Base-by-base conservation (phyloP, 2,888 invertebrate species). In the Thymelicus sylvestris region DNA sequence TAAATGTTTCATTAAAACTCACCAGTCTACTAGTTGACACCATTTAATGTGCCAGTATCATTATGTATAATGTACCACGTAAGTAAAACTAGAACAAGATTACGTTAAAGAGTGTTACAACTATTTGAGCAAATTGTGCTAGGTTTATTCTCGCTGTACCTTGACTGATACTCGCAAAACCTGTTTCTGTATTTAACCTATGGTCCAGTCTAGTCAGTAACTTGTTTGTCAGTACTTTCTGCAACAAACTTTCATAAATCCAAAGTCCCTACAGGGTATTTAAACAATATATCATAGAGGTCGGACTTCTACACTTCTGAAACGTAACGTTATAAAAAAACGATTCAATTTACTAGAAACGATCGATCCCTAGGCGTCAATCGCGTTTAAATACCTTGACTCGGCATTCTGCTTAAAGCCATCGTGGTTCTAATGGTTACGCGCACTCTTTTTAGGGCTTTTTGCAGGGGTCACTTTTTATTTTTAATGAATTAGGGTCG, bases 311-410 rank as follows among this genome's bases (percentile, higher is more conserved):
- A 57, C 31, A 31, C 8, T 15, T 15, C 31, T 31, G 31, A 31
- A 31, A 31, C 57, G 31, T 2, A 7, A 38, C 1, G 12, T 41
- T 31, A 41, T 44, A 44, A 31, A 57, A 31, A 57, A 13, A 6
- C 12, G 57, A 47, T 55, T 41, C 64, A 50, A 65, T 60, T 65
- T 65, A 65, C 50, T 41, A 39, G 60, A 69, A 68, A 48, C 47
- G 55, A 65, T 65, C 15, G 38, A 66, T 55, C 19, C 31, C 83
- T 77, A 84, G 89, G 90, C 89, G 90, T 89, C 88, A 80, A 79
- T 83, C 80, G 77, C 88, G 84, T 83, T 91, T 89, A 91, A 88
- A 78, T 86, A 73, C 76, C 85, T 91, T 93, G 93, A 92, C 91
- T 93, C 92, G 92, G 92, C 92, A 89, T 85, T 86, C 84, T 84